phyloP scores from a whole-genome alignment of 2,888 invertebrate genomes.

The Trichacis sp. region DNA sequence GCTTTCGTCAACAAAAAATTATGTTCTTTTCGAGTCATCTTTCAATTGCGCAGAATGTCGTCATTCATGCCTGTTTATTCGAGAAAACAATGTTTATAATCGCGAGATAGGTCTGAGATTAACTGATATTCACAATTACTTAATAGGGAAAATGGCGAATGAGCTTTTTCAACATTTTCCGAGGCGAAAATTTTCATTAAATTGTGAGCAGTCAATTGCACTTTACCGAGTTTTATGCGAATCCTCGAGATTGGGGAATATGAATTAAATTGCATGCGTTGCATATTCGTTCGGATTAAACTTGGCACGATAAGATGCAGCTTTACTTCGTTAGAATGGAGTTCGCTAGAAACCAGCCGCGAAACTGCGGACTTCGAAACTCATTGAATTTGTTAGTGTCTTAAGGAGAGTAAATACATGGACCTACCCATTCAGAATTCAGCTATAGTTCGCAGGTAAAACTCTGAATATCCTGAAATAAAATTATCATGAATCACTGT shows the following conservation, averaged over 20 bases:
- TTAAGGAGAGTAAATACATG: conserved; percentile 42
- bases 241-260: conserved; percentile 25
- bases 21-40: too few relatives aligned
- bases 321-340: conserved; percentile 42
- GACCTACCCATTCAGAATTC: too few relatives aligned
- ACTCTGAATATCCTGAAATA: too few relatives aligned
- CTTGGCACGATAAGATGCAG: conserved; percentile 38
- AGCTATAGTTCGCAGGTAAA: too few relatives aligned
- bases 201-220: conserved; percentile 35
- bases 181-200: conserved; percentile 35
- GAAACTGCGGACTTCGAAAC: conserved; percentile 51
- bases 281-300: conserved; percentile 41
- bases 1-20: too few relatives aligned
- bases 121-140: not conserved
- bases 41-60: too few relatives aligned
- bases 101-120: not conserved
- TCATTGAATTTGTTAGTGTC: conserved; percentile 49
- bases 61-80: too few relatives aligned
- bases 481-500: too few relatives aligned
- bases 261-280: conserved; percentile 24
- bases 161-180: conserved; percentile 6
- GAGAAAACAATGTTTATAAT: too few relatives aligned
- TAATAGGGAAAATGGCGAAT: conserved; percentile 1
- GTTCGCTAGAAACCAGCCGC: conserved; percentile 45
- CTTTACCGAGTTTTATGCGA: conserved; percentile 20